These are phyloP conservation scores for Drosophila dives DNA, from an alignment of 2,888 invertebrate species.

Conservation along the genomic window DNA sequence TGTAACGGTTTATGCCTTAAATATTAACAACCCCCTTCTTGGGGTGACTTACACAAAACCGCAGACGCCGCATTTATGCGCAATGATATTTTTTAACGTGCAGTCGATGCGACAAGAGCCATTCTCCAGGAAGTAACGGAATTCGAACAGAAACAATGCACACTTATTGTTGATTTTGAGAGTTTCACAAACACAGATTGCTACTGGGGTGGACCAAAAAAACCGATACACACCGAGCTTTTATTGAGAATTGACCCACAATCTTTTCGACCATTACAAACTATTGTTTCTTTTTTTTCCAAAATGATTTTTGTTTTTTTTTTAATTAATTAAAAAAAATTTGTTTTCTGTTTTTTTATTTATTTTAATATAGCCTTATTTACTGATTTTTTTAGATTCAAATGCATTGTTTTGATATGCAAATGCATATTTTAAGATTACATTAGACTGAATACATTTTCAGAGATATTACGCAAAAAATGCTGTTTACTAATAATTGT, in stretches of 20 bases:
- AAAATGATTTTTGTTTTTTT: not conserved
- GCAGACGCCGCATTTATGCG: constrained; percentile 8
- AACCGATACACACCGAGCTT: not conserved
- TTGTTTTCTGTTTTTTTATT: not conserved
- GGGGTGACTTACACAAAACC: constrained; percentile 31
- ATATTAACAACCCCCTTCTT: constrained; percentile 42
- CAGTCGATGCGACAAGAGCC: constrained; percentile 57
- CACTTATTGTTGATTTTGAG: constrained; percentile 34
- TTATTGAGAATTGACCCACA: not conserved
- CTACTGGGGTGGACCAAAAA: constrained; percentile 28
- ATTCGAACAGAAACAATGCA: constrained; percentile 45
- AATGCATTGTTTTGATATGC: not conserved
- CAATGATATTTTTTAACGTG: constrained; percentile 22
- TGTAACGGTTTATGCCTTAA: constrained; percentile 32
- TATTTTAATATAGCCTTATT: not conserved
- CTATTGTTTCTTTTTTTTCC: not conserved
- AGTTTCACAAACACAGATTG: not conserved
- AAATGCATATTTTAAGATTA: not conserved
- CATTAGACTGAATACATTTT: not conserved
- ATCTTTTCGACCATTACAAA: not conserved
- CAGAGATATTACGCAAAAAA: not conserved
- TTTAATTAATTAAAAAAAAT: not conserved
- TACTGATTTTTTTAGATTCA: not conserved
- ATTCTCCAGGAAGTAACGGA: constrained; percentile 26
- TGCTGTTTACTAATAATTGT: not conserved